Evolutionary conservation across 2,113 vertebrate species (phyloP).

Genomic region (Lathamus discolor): DNA sequence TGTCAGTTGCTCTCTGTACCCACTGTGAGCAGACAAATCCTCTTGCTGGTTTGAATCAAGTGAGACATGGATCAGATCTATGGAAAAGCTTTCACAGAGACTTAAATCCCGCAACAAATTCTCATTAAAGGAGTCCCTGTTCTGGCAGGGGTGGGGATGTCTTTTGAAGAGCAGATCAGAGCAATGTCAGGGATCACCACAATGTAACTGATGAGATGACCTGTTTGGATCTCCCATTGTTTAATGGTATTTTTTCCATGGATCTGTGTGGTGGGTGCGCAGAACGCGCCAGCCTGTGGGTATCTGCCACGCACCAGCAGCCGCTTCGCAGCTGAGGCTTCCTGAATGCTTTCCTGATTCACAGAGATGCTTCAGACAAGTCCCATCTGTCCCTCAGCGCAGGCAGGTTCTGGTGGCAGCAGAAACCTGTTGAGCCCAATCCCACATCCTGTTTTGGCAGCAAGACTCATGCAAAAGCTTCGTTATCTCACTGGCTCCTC

Average conservation of each 20-base stretch:
- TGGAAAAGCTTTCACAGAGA: not conserved
- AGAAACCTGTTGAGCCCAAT: not conserved
- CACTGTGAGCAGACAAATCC: fast-evolving
- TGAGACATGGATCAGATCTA: not conserved
- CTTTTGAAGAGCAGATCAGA: not conserved
- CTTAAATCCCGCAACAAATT: not conserved
- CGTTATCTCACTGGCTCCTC: not conserved
- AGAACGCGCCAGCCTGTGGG: not conserved
- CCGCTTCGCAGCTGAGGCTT: not conserved
- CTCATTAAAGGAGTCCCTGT: fast-evolving
- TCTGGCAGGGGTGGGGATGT: not conserved
- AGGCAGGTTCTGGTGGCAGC: not conserved
- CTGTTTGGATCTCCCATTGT: not conserved
- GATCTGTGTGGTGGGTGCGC: not conserved
- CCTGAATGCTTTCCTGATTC: not conserved
- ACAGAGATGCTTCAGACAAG: not conserved
- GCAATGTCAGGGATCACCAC: not conserved
- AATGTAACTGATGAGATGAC: not conserved
- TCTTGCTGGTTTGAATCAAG: not conserved
- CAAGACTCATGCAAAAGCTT: not conserved
- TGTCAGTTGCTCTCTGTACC: not conserved
- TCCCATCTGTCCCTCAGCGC: not conserved
- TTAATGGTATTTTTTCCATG: not conserved
- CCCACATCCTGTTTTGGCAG: not conserved
- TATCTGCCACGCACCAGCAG: not conserved